phyloP scores from a whole-genome alignment of 1,140 invertebrate genomes.

The Drosophila sturtevanti region DNA sequence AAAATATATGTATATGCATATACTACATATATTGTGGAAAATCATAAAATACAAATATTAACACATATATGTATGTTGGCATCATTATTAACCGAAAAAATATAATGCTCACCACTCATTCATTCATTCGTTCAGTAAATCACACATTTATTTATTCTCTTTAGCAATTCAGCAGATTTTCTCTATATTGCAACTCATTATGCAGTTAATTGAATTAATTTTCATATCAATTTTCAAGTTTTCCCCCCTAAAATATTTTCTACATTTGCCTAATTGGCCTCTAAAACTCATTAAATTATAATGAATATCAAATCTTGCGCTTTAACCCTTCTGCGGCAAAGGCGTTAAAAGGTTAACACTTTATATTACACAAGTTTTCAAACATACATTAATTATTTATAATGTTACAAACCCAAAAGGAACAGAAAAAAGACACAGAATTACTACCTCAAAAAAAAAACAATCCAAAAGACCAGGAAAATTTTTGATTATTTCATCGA shows the following conservation, averaged over 20 bases:
- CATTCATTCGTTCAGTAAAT: background rate
- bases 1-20: background rate
- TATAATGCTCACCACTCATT: background rate
- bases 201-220: slow-evolving; percentile 15
- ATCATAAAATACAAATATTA: slow-evolving; percentile 22
- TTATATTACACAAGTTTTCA: slow-evolving; percentile 11
- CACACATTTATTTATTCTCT: slow-evolving; percentile 3
- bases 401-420: slow-evolving; percentile 3
- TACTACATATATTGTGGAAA: background rate
- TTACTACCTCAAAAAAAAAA: background rate
- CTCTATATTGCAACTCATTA: slow-evolving; percentile 11
- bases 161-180: slow-evolving; percentile 13
- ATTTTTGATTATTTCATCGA: background rate
- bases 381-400: background rate
- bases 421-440: background rate
- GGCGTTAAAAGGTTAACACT: slow-evolving; percentile 11
- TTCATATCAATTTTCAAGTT: slow-evolving; percentile 1
- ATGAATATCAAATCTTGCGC: slow-evolving; percentile 6
- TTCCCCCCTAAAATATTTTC: background rate
- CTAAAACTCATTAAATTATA: slow-evolving; percentile 12
- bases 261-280: slow-evolving; percentile 14
- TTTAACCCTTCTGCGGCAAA: background rate
- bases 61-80: no score
- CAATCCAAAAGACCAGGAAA: background rate
- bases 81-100: background rate